These are phyloP conservation scores for Hanleya hanleyi DNA, from an alignment of 2,888 invertebrate genomes.

Conservation along the genomic window DNA sequence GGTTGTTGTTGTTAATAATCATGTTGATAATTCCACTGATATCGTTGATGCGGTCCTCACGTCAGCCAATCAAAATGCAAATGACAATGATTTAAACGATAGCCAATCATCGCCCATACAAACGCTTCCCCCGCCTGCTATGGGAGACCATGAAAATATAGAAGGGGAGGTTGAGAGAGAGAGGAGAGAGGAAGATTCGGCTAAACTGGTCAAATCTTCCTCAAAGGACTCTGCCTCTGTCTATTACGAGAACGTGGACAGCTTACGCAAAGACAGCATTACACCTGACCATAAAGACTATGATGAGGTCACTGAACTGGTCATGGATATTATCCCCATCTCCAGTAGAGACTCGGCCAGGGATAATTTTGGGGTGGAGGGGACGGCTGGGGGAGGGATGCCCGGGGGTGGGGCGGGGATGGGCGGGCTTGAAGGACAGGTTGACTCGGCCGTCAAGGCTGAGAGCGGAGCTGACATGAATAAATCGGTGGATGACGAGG, in stretches of 20 bases:
- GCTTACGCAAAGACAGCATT: background rate
- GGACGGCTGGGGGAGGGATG: background rate
- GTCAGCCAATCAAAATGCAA: conserved; percentile 72
- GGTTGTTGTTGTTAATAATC: background rate
- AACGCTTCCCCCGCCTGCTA: background rate
- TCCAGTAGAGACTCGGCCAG: background rate
- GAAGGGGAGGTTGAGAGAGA: background rate
- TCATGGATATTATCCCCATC: too few species aligned
- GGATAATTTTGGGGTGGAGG: background rate
- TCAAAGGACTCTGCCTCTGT: conserved; percentile 1
- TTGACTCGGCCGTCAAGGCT: background rate
- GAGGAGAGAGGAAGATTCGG: background rate
- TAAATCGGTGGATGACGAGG: background rate
- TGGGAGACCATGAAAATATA: background rate
- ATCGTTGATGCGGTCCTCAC: conserved; percentile 7
- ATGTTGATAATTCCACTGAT: background rate
- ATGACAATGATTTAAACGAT: conserved; percentile 62
- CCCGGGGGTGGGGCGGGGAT: background rate
- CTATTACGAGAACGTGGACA: conserved; percentile 1
- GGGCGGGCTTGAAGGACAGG: background rate
- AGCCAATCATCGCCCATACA: background rate
- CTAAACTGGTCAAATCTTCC: background rate
- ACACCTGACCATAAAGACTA: background rate
- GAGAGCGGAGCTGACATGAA: background rate
- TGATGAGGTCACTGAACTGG: background rate